Evolutionary conservation across 1,140 invertebrate species (phyloP), one percentile per base, ranked within the genome.

Genomic region (Neodiprion lecontei): DNA sequence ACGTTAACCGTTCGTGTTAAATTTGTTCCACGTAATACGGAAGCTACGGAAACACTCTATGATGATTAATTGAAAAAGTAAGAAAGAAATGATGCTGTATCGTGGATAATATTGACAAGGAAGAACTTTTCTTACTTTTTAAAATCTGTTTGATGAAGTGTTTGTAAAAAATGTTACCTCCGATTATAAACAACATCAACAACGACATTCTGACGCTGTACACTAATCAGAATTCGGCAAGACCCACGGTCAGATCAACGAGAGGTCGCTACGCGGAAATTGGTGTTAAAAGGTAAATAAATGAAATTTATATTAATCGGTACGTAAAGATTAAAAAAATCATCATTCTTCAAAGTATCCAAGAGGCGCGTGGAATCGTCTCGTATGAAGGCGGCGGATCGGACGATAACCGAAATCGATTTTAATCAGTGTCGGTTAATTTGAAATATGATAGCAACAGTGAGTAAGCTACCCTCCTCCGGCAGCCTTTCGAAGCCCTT

Each of bases 251-350:
- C 14, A 77, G 81, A 11, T 70, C 78, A 48, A 75, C 79, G 21
- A 83, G 86, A 50, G 82, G 85, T 2, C 82, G 86, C 67, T 88
- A 88, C 76, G 86, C 86, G 10, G 86, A 88, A 77, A 87, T 88
- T 67, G 86, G 86, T 77, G 81, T 86, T 9, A 87, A 84, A 77
- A 86, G 86, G 86, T 88, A 83, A 81, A 82, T 69, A 69, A 65
- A 40, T 61, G 53, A 61, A 61, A 61, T 61, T 61, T 11, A 17
- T 40, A 5, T 65, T 65, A 65, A 65, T 65, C 61, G 17, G 0
- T 65, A 21, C 17, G 1, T 14, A 3, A 65, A 3, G 12, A 65
- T 3, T 65, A 7, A 3, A 1, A 7, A 14, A 21, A 21, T 11
- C 21, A 12, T 5, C 17, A 12, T 47, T 11, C 21, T 69, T 5